Conservation (phyloP, 2,113 vertebrate genomes). For the Dicerorhinus sumatrensis region DNA sequence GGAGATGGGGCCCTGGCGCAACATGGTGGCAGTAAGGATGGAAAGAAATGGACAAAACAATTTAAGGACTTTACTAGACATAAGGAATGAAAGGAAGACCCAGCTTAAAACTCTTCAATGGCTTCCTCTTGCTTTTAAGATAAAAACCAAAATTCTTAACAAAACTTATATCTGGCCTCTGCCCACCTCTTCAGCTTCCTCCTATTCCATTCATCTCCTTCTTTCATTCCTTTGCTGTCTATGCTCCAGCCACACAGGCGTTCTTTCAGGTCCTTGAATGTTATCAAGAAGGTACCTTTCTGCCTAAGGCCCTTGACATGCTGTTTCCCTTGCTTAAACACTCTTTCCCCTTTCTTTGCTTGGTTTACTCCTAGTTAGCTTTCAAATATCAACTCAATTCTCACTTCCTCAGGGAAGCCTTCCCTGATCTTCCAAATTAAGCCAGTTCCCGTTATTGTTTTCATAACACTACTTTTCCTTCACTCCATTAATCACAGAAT, state of each 20-base stretch:
- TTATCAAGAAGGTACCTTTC: not conserved
- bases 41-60: not conserved
- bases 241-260: not conserved
- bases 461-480: not conserved
- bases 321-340: not conserved
- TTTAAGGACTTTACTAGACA: not conserved
- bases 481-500: not conserved
- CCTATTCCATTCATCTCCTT: not conserved
- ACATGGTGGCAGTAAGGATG: not conserved
- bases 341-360: not conserved
- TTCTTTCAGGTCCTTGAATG: not conserved
- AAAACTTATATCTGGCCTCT: not conserved
- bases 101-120: not conserved
- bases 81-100: not conserved
- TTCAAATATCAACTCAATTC: not conserved
- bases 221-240: not conserved
- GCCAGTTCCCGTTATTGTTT: not conserved
- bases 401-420: not conserved
- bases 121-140: not conserved
- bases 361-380: not conserved
- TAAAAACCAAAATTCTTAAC: not conserved
- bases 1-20: not conserved
- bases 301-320: not conserved
- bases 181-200: not conserved
- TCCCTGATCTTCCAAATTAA: not conserved